Percentiles rank a stretch among this genome's conserved stretches.
Evolutionary conservation across 2,888 invertebrate species (phyloP).

Genomic region (Omphaloscelis lunosa): DNA sequence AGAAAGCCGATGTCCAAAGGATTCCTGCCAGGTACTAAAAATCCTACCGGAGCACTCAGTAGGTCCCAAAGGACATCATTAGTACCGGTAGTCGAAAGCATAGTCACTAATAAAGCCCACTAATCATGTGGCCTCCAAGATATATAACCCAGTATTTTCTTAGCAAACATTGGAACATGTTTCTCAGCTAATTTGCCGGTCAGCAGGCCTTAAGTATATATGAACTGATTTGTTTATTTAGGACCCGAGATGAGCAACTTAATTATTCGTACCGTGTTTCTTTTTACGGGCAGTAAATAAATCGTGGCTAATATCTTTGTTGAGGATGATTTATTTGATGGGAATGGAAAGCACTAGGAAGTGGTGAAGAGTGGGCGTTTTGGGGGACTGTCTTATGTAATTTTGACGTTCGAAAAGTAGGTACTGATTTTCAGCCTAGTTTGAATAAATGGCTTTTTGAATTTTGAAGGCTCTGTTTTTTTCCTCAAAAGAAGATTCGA

Average conservation of each 20-base stretch:
- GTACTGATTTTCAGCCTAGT: too few relatives aligned
- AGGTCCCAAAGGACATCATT: slow-evolving; percentile 47
- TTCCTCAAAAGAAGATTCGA: background rate
- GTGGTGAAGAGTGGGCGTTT: too few relatives aligned
- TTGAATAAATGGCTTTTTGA: too few relatives aligned
- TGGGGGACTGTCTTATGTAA: too few relatives aligned
- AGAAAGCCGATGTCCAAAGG: slow-evolving; percentile 18
- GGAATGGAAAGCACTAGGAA: too few relatives aligned
- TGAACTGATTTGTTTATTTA: slow-evolving; percentile 63
- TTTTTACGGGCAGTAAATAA: slow-evolving; percentile 60
- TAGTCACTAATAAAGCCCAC: slow-evolving; percentile 36
- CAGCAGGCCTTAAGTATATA: slow-evolving; percentile 51
- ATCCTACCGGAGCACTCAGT: slow-evolving; percentile 11
- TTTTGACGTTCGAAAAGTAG: too few relatives aligned
- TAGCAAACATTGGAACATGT: slow-evolving; percentile 47
- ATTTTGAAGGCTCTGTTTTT: background rate
- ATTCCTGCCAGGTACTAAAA: slow-evolving; percentile 33
- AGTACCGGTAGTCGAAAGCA: slow-evolving; percentile 27
- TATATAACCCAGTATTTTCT: slow-evolving; percentile 50
- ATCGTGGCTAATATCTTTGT: slow-evolving; percentile 38
- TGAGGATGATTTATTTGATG: slow-evolving; percentile 41
- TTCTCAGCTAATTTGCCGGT: slow-evolving; percentile 56
- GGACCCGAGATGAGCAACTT: slow-evolving; percentile 64
- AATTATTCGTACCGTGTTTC: slow-evolving; percentile 62
- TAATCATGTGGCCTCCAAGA: slow-evolving; percentile 54